Conservation (phyloP, 2,888 invertebrate species). For the Branchellion lobata region DNA sequence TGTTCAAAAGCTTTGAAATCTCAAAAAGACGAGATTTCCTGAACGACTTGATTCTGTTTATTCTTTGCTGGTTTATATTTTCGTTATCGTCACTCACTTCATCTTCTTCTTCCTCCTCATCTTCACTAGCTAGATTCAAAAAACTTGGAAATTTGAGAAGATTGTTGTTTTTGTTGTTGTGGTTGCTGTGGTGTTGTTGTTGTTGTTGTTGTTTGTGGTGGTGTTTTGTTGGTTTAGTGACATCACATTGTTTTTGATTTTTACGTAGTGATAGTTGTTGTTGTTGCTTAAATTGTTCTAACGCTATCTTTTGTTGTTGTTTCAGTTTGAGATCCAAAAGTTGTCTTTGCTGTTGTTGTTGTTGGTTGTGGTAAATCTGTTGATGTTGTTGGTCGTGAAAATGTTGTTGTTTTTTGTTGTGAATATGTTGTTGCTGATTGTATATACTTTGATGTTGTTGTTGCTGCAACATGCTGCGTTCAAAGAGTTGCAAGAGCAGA, state of each 20-base stretch:
- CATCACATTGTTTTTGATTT: not conserved
- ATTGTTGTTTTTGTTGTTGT: not conserved
- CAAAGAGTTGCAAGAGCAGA: not conserved
- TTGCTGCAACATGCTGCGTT: not conserved
- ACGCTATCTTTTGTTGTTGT: not conserved
- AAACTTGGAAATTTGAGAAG: not conserved
- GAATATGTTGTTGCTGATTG: conserved; percentile 2
- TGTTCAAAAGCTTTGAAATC: not conserved
- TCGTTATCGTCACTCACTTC: no score
- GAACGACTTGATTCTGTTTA: not conserved
- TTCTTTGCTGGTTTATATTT: not conserved
- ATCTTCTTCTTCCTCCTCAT: no score
- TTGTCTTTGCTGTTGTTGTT: conserved; percentile 7
- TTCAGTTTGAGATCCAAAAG: not conserved
- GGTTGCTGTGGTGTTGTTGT: not conserved
- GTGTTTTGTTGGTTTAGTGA: not conserved
- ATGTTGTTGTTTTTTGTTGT: not conserved
- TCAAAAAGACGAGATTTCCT: not conserved
- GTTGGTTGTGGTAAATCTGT: no score
- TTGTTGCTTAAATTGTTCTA: not conserved
- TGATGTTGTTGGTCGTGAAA: not conserved
- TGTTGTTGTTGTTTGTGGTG: not conserved
- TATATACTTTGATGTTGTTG: conserved; percentile 3
- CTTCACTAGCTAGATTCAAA: not conserved
- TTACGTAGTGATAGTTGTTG: not conserved